Base-by-base conservation (phyloP, 2,888 invertebrate genomes). In the Polylopha cassiicola region DNA sequence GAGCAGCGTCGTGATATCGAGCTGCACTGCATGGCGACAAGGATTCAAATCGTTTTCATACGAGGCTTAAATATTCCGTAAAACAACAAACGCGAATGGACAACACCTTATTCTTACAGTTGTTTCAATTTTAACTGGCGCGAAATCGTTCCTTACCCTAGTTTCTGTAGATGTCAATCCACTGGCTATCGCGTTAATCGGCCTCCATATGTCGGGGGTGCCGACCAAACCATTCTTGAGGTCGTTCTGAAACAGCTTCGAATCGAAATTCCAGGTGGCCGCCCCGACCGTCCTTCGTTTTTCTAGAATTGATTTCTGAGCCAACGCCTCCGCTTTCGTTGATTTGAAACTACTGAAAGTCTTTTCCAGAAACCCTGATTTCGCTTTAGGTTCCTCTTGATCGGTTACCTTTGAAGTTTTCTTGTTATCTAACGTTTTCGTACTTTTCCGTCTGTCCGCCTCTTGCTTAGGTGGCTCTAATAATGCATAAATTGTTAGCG, bases 171-270 rank as follows among this genome's bases (percentile, higher is more conserved):
- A 62, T 3, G 77, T 61, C 39, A 91, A 79, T 17, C 91, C 91
- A 61, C 90, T 90, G 1, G 89, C 81, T 28, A 91, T 90, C 26
- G 89, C 89, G 58, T 87, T 88, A 32, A 91, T 79, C 13, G 88
- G 88, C 53, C 90, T 86, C 92, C 92, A 92, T 59, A 91, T 86
- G 65, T 92, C 91, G 2, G 90, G 90, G 3, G 91, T 91, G 4
- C 89, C 89, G 39, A 88, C 87, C 41, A 88, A 76, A 43, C 87
- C 84, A 50, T 89, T 89, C 44, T 82, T 85, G 34, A 89, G 82
- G 69, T 88, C 89, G 45, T 87, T 87, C 27, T 85, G 87, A 58
- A 91, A 91, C 48, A 88, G 74, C 55, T 89, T 89, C 1, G 86
- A 80, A 50, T 91, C 91, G 42, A 91, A 87, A 51, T 89, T 88